Conservation (phyloP, 2,888 invertebrate species). For the Ormyrus thymus region DNA sequence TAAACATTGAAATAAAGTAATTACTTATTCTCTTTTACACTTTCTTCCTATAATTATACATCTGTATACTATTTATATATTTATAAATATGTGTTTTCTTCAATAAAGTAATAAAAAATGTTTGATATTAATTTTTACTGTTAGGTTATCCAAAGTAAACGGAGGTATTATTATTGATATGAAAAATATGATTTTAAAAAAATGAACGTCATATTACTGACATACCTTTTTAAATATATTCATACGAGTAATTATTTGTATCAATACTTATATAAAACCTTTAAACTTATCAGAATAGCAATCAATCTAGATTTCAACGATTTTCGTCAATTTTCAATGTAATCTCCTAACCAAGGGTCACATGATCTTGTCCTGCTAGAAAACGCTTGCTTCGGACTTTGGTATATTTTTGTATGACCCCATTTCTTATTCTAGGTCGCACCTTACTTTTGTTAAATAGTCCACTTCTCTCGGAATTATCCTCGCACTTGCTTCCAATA, state of each 20-base stretch:
- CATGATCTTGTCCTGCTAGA: not conserved
- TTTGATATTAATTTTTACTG: not conserved
- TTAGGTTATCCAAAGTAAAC: not conserved
- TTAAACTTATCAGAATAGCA: constrained; percentile 10
- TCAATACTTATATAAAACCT: constrained; percentile 1
- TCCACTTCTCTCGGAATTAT: constrained; percentile 58
- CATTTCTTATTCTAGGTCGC: not conserved
- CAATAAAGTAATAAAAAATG: not conserved
- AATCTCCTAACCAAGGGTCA: constrained; percentile 32
- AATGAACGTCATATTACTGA: not conserved
- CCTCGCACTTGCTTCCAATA: constrained; percentile 72
- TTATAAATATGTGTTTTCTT: not conserved
- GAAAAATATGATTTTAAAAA: constrained; percentile 16
- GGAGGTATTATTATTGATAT: not conserved
- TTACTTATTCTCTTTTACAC: too few species aligned
- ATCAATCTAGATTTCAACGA: constrained; percentile 7
- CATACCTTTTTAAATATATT: constrained; percentile 5
- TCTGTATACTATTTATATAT: not conserved
- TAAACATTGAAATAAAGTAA: not conserved
- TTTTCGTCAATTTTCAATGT: constrained; percentile 4
- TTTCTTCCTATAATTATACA: too few species aligned
- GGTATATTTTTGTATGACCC: constrained; percentile 6
- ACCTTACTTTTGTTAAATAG: not conserved
- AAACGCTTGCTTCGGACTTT: constrained; percentile 1
- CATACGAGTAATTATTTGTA: too few species aligned